Evolutionary conservation across 1,140 invertebrate genomes (phyloP), one percentile per base, ranked within the genome.

Genomic region (Drosophila hydei): DNA sequence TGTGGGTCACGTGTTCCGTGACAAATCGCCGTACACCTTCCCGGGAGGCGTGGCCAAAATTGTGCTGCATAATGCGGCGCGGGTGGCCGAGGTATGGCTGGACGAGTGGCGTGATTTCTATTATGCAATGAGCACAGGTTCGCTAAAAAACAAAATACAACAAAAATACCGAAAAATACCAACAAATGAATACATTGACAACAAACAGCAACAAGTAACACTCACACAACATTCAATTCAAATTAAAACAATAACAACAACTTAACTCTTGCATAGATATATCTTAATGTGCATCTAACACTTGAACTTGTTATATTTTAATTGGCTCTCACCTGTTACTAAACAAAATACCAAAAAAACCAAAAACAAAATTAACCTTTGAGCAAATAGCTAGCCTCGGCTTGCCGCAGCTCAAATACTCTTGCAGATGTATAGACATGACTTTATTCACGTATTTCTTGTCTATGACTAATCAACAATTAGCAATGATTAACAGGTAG

Each of bases 11-110:
- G 98, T 99, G 77, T 99, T 99, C 94, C 95, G 99, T 80, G 99
- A 99, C 94, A 99, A 99, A 93, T 98, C 97, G 77, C 99, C 99
- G 25, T 99, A 99, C 93, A 98, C 98, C 72, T 99, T 99, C 94
- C 99, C 99, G 62, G 98, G 98, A 80, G 99, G 99, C 75, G 98
- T 99, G 79, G 97, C 97, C 89, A 98, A 91, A 79, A 97, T 98
- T 92, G 97, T 99, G 89, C 96, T 99, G 91, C 97, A 99, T 93
- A 99, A 99, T 94, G 97, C 97, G 80, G 97, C 97, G 48, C 94
- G 98, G 81, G 96, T 99, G 76, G 98, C 98, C 84, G 97, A 98
- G 94, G 98, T 99, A 89, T 99, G 98, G 98, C 96, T 99, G 96
- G 98, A 99, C 94, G 97, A 98, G 93, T 99, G 98, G 97, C 96